These are phyloP conservation scores for Megalops cyprinoides DNA, from an alignment of 2,797 vertebrate species.

Conservation along the genomic window DNA sequence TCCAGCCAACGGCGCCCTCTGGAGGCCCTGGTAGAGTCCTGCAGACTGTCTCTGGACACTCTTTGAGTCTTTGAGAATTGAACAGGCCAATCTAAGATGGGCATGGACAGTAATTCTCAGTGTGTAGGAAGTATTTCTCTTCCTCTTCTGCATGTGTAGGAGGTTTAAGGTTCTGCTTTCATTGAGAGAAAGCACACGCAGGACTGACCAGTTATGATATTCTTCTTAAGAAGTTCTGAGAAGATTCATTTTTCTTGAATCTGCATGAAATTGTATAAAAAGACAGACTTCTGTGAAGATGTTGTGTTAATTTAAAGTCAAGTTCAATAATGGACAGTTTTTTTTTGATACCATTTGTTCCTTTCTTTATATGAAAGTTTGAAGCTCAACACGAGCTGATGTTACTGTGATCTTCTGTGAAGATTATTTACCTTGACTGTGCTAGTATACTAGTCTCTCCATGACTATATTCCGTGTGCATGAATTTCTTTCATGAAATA, in stretches of 20 bases:
- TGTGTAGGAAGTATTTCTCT: slow-evolving; percentile 11
- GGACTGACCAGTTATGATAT: neutral
- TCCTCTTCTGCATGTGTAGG: slow-evolving; percentile 16
- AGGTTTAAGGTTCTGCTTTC: neutral
- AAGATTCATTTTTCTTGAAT: neutral
- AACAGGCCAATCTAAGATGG: neutral
- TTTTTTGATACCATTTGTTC: too few species aligned
- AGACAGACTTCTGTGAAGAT: neutral
- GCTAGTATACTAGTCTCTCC: too few species aligned
- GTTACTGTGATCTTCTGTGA: too few species aligned
- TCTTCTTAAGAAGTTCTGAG: neutral
- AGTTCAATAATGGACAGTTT: too few species aligned
- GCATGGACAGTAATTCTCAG: slow-evolving; percentile 16
- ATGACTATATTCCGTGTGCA: too few species aligned
- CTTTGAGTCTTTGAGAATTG: slow-evolving; percentile 14
- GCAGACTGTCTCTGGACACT: slow-evolving; percentile 5
- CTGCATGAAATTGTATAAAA: neutral
- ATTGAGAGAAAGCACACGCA: neutral
- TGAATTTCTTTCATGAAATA: too few species aligned
- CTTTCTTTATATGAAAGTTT: too few species aligned
- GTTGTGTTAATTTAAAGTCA: too few species aligned
- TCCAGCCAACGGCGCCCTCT: slow-evolving; percentile 40
- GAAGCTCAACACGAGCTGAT: too few species aligned
- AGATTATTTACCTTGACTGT: too few species aligned
- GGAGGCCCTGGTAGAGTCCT: slow-evolving; percentile 61